Evolutionary conservation across 2,113 vertebrate genomes (phyloP), one percentile per base, ranked within the genome.

Genomic region (Clarias batrachus): DNA sequence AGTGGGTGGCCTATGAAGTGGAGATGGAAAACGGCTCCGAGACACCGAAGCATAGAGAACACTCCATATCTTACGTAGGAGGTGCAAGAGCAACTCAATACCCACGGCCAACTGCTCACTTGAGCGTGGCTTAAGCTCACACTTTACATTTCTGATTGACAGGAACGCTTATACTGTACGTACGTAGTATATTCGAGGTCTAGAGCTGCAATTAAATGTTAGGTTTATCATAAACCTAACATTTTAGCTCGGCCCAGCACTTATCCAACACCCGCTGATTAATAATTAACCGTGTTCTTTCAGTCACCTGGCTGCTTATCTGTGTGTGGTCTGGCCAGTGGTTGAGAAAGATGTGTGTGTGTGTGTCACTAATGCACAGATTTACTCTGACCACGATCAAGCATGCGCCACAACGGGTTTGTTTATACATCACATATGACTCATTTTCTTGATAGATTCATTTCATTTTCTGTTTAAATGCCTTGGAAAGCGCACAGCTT

Each of bases 1-100:
- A 85, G 93, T 91, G 91, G 93, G 92, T 3, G 91, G 87, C 13
- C 88, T 90, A 91, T 90, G 83, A 71, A 81, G 81, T 66, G 83
- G 54, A 93, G 30, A 89, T 81, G 91, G 91, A 89, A 88, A 90
- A 88, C 89, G 93, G 85, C 66, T 87, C 85, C 87, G 90, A 91
- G 90, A 92, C 88, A 85, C 90, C 88, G 88, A 91, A 92, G 89
- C 89, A 54, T 73, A 88, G 77, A 88, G 80, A 89, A 70, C 66
- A 85, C 57, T 74, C 86, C 82, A 71, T 86, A 82, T 86, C 82
- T 57, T 78, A 70, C 30, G 85, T 88, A 60, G 89, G 84, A 88
- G 89, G 76, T 54, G n/a, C 57, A 78, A 87, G 23, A 87, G 71
- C 52, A 4, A 27, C 82, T 71, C 30, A 10, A 56, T 37, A 37